Base-by-base conservation (phyloP, 2,113 vertebrate genomes). In the Sinocyclocheilus maitianheensis region DNA sequence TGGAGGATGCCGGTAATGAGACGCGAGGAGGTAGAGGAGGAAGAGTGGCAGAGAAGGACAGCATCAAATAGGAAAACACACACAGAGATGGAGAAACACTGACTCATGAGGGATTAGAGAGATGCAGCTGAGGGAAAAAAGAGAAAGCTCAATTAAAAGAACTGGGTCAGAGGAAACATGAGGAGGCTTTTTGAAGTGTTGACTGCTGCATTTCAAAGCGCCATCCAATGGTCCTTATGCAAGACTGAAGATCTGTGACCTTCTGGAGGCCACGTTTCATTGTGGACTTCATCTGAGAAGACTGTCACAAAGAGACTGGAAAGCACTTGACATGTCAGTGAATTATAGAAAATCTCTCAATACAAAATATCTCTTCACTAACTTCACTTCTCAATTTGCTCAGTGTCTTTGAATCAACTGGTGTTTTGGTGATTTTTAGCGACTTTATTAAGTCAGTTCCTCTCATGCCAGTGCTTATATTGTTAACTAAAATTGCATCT, bases 51-150 rank as follows among this genome's bases (percentile, higher is more conserved):
- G 48, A 79, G 87, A 84, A 89, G 80, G 72, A 86, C 63, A n/a
- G 51, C 62, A 74, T 43, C 67, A 48, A 86, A 74, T 26, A 90
- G 83, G 80, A 88, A 40, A 86, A 82, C 60, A 85, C 60, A 77
- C 85, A 87, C 60, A 90, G 76, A 87, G 77, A 90, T 65, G 40
- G 62, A 85, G 65, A 88, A 89, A 89, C 76, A 88, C 37, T 80
- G 88, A 91, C 90, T 92, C 89, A 84, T 63, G 85, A 89, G 92
- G 92, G 93, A 93, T 93, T 90, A 91, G 81, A 89, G 85, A 87
- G 90, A 91, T 85, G 87, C 82, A 87, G 75, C 34, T 51, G 62
- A 83, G 80, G 77, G 77, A 72, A 40, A 86, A 89, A 81, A 81
- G 13, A 85, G 88, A 93, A 91, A 90, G 71, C 88, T 92, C 60